Evolutionary conservation across 2,888 invertebrate species (phyloP).

Genomic region (Tribolium freemani): DNA sequence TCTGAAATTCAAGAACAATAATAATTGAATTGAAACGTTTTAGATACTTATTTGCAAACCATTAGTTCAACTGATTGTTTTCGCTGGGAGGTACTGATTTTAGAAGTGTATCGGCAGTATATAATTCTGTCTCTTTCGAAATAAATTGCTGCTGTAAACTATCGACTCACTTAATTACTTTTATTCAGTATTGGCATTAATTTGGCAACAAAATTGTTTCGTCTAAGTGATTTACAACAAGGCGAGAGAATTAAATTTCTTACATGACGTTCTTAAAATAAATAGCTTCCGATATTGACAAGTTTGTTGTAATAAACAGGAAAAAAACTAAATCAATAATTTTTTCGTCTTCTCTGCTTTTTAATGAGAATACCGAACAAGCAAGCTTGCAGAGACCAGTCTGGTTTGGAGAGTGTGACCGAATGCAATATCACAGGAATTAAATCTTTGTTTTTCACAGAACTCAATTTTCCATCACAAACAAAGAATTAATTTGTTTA

Average conservation of each 20-base stretch:
- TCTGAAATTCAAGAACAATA: background rate
- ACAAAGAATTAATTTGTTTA: slow-evolving; percentile 7
- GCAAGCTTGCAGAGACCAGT: background rate
- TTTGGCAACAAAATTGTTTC: background rate
- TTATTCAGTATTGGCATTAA: background rate
- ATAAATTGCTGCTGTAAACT: background rate
- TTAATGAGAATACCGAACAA: background rate
- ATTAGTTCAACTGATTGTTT: slow-evolving; percentile 5
- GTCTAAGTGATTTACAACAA: background rate
- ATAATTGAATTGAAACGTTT: background rate
- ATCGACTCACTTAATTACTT: background rate
- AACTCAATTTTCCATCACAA: background rate
- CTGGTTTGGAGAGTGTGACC: slow-evolving; percentile 1
- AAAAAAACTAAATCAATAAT: too few species aligned
- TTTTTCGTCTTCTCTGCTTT: background rate
- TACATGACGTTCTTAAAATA: background rate
- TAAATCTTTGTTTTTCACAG: slow-evolving; percentile 6
- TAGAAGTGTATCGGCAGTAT: background rate
- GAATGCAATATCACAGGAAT: background rate
- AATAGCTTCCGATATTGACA: background rate
- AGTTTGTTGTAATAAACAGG: background rate
- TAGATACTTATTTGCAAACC: too few species aligned
- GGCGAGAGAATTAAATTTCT: background rate
- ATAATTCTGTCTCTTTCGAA: background rate
- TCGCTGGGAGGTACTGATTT: background rate